These are phyloP conservation scores for Acrobasis repandana DNA, from an alignment of 2,888 invertebrate species.

Conservation along the genomic window DNA sequence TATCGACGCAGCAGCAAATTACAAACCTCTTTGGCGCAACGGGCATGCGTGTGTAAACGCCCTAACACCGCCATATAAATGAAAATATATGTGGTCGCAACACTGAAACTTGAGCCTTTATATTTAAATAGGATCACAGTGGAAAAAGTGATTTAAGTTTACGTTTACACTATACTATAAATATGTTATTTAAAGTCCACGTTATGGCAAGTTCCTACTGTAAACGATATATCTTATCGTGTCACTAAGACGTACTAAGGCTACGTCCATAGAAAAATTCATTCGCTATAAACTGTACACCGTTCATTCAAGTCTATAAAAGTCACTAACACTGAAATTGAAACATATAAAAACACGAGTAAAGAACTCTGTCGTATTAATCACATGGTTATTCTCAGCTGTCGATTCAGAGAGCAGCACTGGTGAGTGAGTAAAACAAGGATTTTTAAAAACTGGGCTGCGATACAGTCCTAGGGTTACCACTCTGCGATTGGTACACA, in stretches of 20 bases:
- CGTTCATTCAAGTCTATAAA: conserved; percentile 34
- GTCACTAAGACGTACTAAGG: conserved; percentile 64
- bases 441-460: conserved; percentile 74
- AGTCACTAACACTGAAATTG: conserved; percentile 51
- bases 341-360: conserved; percentile 34
- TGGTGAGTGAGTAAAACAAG: conserved; percentile 25
- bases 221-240: conserved; percentile 65
- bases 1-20: background rate
- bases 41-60: conserved; percentile 23
- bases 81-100: conserved; percentile 62
- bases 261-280: conserved; percentile 78
- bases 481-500: conserved; percentile 72
- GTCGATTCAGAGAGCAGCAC: conserved; percentile 34
- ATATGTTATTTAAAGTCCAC: conserved; percentile 72
- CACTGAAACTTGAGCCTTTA: conserved; percentile 77
- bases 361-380: conserved; percentile 27
- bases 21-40: conserved; percentile 3
- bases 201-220: conserved; percentile 80
- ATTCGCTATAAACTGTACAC: conserved; percentile 68
- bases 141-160: conserved; percentile 80
- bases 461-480: conserved; percentile 75
- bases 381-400: conserved; percentile 24
- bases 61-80: conserved; percentile 37
- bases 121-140: conserved; percentile 82
- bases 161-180: conserved; percentile 68